Percentiles rank a stretch among this genome's conserved stretches.
These are phyloP conservation scores for Magallana angulata DNA, from an alignment of 1,140 invertebrate genomes.

Conservation along the genomic window DNA sequence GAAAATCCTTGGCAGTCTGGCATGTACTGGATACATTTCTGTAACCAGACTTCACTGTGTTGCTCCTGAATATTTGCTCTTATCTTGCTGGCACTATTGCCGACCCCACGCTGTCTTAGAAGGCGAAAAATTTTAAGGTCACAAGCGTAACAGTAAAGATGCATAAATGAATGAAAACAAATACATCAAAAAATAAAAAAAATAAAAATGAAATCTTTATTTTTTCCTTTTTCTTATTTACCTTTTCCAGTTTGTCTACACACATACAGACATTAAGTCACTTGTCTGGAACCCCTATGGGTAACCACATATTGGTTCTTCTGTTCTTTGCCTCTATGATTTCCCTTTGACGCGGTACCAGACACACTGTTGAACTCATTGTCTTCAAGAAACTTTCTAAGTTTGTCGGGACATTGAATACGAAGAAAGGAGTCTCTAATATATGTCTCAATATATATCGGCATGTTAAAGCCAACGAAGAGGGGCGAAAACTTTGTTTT, in stretches of 20 bases:
- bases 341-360: neutral
- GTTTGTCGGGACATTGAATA: neutral
- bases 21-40: too few species aligned
- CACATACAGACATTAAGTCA: neutral
- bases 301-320: conserved; percentile 37
- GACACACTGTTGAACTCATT: conserved; percentile 27
- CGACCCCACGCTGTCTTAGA: too few species aligned
- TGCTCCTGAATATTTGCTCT: too few species aligned
- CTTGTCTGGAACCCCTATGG: conserved; percentile 4
- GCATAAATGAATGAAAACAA: neutral
- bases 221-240: neutral
- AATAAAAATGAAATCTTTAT: neutral
- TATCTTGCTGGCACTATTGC: too few species aligned
- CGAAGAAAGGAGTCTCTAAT: conserved; percentile 34
- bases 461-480: conserved; percentile 25
- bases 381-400: neutral
- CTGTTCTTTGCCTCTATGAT: conserved; percentile 37
- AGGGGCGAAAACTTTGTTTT: neutral
- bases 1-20: too few species aligned
- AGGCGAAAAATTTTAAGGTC: neutral
- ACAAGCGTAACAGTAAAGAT: conserved; percentile 28
- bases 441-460: conserved; percentile 15
- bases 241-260: conserved; percentile 39
- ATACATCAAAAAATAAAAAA: neutral
- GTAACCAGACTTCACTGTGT: too few species aligned